Base-by-base conservation (phyloP, 2,797 vertebrate genomes). In the Enteromius afrohamiltoni region DNA sequence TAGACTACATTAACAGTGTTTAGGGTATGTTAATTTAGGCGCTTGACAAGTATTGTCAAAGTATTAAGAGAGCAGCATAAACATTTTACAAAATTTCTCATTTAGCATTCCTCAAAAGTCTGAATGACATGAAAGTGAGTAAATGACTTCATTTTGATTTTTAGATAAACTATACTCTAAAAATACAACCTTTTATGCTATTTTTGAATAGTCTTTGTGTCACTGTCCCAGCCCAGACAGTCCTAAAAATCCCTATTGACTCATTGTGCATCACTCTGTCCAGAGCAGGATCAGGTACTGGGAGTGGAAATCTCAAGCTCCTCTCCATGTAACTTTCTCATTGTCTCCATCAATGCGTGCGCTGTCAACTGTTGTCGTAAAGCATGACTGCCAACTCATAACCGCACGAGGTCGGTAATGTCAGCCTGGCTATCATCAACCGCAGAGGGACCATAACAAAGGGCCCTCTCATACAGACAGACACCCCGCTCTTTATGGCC, bases 361-460 rank as follows among this genome's bases (percentile, higher is more conserved):
- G 86, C 87, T 88, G 86, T 88, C 85, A 79, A 68, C 71, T 79
- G 87, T 85, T 87, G 88, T 86, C 67, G 16, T 85, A 81, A 85
- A 85, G 85, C 83, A 77, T 85, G 87, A 87, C 85, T 84, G 86
- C 85, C 86, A 47, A 62, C 86, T 84, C 79, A 80, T 85, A 73
- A 89, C 87, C 82, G 79, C 83, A 88, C 73, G 73, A 88, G 88
- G 87, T 87, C 87, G 34, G 81, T 88, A 83, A 87, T 88, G 88
- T 86, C 86, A 86, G 86, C 84, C 85, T 87, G 86, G 85, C 75
- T 80, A 86, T 87, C 87, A 87, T 87, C 88, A 89, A 88, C 88
- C 82, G 37, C 85, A 86, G 55, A 60, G 42, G 58, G 51, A 67
- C 47, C 26, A 42, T 19, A 83, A 89, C 88, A 89, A 89, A 85